Base-by-base conservation (phyloP, 2,888 invertebrate species). In the Xestobium rufovillosum region DNA sequence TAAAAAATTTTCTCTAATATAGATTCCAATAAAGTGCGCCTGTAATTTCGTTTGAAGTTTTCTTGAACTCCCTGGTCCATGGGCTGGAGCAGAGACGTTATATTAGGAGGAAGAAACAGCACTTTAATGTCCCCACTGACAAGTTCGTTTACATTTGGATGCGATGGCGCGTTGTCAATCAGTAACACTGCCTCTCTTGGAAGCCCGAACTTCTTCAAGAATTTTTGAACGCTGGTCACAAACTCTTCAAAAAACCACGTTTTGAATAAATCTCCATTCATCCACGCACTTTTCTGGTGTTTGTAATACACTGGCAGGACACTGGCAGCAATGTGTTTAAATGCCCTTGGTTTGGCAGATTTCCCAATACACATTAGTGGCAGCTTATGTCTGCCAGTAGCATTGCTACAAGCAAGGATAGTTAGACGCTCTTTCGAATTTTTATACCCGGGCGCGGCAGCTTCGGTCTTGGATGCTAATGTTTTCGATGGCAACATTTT, bases 211-310 rank as follows among this genome's bases (percentile, higher is more conserved):
- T 19, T 19, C 23, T n/a, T 19, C 23, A 19, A n/a, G n/a, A 19
- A 19, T n/a, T 19, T 6, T 19, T 19, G 6, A 6, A 19, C 23
- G n/a, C 23, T 19, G 6, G 6, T 6, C 6, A 19, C 23, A 19
- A 19, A 19, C n/a, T 19, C 23, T 19, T 19, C 23, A n/a, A 19
- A 19, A 19, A 19, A 19, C 23, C 23, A 19, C 6, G n/a, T 19
- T 19, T 19, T 19, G 23, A 19, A 19, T 19, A n/a, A 19, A n/a
- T 8, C 23, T n/a, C n/a, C n/a, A n/a, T n/a, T n/a, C n/a, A n/a
- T n/a, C n/a, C n/a, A n/a, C n/a, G n/a, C n/a, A n/a, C n/a, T n/a
- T n/a, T n/a, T n/a, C n/a, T n/a, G n/a, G n/a, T n/a, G n/a, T n/a
- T n/a, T n/a, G n/a, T n/a, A n/a, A n/a, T n/a, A n/a, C n/a, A n/a